phyloP scores from a whole-genome alignment of 1,140 invertebrate species.

The Cotesia typhae region DNA sequence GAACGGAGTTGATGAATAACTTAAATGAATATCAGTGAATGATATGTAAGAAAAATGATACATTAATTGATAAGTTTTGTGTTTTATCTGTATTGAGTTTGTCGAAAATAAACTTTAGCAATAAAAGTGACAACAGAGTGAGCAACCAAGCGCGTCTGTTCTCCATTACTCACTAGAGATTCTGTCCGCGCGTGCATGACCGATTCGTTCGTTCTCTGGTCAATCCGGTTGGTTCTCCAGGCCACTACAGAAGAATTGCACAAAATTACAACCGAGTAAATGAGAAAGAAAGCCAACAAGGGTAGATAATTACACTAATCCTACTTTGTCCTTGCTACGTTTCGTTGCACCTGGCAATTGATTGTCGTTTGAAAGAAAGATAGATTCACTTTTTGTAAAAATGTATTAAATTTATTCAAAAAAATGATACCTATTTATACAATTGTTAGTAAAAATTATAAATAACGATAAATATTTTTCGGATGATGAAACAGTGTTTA shows the following conservation, averaged over 20 bases:
- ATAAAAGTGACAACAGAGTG: neutral
- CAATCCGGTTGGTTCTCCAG: neutral
- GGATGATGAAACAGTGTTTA: neutral
- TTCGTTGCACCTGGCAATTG: constrained; percentile 52
- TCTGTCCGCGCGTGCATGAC: constrained; percentile 30
- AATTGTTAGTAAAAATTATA: too few species aligned
- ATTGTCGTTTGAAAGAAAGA: constrained; percentile 47
- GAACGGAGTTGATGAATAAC: too few species aligned
- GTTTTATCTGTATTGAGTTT: too few species aligned
- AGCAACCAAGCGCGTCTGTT: constrained; percentile 2
- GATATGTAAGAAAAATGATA: too few species aligned
- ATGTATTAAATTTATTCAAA: too few species aligned
- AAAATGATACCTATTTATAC: neutral
- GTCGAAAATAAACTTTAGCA: neutral
- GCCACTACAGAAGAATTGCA: neutral
- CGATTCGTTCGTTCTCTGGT: constrained; percentile 28
- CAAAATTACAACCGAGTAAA: constrained; percentile 35
- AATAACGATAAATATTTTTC: neutral
- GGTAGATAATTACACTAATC: constrained; percentile 32
- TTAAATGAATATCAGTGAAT: too few species aligned
- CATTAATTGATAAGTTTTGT: too few species aligned
- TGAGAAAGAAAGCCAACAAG: constrained; percentile 36
- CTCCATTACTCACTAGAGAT: constrained; percentile 7
- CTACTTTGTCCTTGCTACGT: constrained; percentile 45
- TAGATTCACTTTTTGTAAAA: constrained; percentile 18